Evolutionary conservation across 2,113 vertebrate species (phyloP).

Genomic region (Phylloscopus trochiloides): DNA sequence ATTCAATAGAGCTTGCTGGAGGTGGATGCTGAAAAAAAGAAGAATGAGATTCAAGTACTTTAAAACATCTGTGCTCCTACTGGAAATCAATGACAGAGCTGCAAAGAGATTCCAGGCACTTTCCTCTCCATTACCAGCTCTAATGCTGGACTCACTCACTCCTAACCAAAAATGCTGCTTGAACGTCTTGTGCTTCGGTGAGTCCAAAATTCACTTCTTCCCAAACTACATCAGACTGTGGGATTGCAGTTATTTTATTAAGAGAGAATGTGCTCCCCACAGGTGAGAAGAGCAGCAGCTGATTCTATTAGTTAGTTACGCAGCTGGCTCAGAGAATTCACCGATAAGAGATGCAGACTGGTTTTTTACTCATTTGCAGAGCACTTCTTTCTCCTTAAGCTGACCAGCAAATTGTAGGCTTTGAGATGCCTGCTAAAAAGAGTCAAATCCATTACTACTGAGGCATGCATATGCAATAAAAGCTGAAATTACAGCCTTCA

Average conservation of each 20-base stretch:
- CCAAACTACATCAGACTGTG: not conserved
- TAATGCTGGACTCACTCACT: not conserved
- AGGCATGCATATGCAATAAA: constrained; percentile 27
- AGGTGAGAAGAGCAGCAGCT: not conserved
- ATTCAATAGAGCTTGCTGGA: constrained; percentile 17
- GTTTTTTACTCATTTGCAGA: constrained; percentile 20
- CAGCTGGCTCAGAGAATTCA: not conserved
- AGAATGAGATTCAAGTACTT: constrained; percentile 10
- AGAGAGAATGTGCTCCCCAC: not conserved
- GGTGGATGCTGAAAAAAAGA: not conserved
- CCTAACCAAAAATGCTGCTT: not conserved
- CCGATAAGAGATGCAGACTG: not conserved
- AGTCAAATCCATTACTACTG: constrained; percentile 28
- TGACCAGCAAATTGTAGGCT: constrained; percentile 44
- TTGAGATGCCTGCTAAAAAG: constrained; percentile 12
- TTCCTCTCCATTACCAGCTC: not conserved
- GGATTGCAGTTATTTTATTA: constrained; percentile 16
- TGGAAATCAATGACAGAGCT: constrained; percentile 7
- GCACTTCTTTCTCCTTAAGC: not conserved
- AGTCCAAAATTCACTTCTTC: not conserved
- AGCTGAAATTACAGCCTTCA: constrained; percentile 47
- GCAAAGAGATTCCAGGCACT: constrained; percentile 18
- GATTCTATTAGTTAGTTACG: constrained; percentile 54
- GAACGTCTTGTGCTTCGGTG: constrained; percentile 1
- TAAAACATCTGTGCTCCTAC: constrained; percentile 14